Conservation (phyloP, 2,797 vertebrate species). For the Natrix natrix region DNA sequence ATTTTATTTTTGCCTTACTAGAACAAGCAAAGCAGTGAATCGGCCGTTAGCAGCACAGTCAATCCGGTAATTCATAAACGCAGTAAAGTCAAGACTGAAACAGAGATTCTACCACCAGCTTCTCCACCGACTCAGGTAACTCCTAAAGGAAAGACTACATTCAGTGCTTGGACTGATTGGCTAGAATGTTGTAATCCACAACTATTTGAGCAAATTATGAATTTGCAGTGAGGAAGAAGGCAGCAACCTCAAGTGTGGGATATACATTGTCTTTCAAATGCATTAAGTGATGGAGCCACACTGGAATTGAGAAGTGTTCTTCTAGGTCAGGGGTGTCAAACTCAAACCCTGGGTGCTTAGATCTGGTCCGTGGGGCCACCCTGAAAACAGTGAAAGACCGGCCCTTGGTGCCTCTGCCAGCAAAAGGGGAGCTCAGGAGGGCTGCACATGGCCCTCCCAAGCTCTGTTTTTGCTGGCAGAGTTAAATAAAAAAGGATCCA, state of each 20-base stretch:
- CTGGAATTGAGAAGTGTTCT: background rate
- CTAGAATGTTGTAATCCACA: background rate
- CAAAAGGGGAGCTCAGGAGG: too few relatives aligned
- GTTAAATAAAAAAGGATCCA: too few relatives aligned
- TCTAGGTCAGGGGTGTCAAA: too few relatives aligned
- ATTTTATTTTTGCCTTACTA: slow-evolving; percentile 54
- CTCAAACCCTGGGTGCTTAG: too few relatives aligned
- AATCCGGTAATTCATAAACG: slow-evolving; percentile 85
- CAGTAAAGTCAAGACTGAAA: slow-evolving; percentile 90
- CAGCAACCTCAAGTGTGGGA: background rate
- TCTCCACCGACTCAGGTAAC: slow-evolving; percentile 88
- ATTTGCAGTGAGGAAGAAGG: slow-evolving; percentile 17
- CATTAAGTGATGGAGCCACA: background rate
- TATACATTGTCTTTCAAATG: background rate
- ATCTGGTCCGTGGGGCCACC: too few relatives aligned
- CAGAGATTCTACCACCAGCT: slow-evolving; percentile 76
- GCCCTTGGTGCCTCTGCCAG: too few relatives aligned
- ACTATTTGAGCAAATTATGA: background rate
- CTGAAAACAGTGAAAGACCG: too few relatives aligned
- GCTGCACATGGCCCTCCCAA: too few relatives aligned
- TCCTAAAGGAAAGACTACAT: background rate
- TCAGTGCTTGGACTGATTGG: background rate
- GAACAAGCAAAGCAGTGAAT: slow-evolving; percentile 79
- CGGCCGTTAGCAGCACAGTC: slow-evolving; percentile 86
- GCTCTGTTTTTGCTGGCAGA: too few relatives aligned